Evolutionary conservation across 2,797 vertebrate genomes (phyloP).

Genomic region (Furcifer pardalis): DNA sequence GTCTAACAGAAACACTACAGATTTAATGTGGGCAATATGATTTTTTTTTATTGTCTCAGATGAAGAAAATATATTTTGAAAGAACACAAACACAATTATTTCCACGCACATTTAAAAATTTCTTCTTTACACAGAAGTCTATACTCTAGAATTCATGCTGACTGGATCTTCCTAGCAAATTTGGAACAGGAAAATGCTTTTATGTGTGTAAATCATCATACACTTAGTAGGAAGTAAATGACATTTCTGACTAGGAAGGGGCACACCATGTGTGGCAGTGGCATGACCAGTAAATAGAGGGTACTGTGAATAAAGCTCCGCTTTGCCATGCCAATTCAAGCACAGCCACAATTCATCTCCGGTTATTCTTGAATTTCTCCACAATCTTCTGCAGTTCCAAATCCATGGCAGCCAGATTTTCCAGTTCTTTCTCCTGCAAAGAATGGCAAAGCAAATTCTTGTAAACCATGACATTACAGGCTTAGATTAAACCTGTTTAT

Average conservation of each 20-base stretch:
- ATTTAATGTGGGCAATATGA: neutral
- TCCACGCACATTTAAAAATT: slow-evolving; percentile 74
- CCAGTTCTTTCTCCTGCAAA: slow-evolving; percentile 87
- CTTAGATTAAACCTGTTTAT: neutral
- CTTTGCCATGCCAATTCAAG: slow-evolving; percentile 1
- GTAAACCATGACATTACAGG: fast-evolving
- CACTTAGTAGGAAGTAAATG: slow-evolving; percentile 64
- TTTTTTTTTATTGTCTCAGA: slow-evolving; percentile 91
- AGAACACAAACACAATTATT: slow-evolving; percentile 74
- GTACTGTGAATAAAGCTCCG: slow-evolving; percentile 26
- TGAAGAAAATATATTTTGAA: slow-evolving; percentile 74
- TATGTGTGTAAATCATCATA: slow-evolving; percentile 66
- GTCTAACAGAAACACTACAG: neutral
- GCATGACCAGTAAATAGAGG: slow-evolving; percentile 66
- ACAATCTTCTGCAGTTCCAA: slow-evolving; percentile 90
- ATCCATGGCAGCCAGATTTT: slow-evolving; percentile 90
- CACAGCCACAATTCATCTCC: slow-evolving; percentile 65
- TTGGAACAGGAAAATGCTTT: slow-evolving; percentile 75
- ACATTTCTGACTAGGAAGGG: slow-evolving; percentile 65
- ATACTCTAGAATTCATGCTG: slow-evolving; percentile 83
- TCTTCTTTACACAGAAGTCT: slow-evolving; percentile 61
- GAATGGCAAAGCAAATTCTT: neutral
- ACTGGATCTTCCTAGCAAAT: slow-evolving; percentile 75
- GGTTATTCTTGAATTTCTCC: slow-evolving; percentile 82
- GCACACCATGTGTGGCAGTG: slow-evolving; percentile 64